Evolutionary conservation across 1,140 invertebrate species (phyloP).

Genomic region (Drosophila trapezifrons): DNA sequence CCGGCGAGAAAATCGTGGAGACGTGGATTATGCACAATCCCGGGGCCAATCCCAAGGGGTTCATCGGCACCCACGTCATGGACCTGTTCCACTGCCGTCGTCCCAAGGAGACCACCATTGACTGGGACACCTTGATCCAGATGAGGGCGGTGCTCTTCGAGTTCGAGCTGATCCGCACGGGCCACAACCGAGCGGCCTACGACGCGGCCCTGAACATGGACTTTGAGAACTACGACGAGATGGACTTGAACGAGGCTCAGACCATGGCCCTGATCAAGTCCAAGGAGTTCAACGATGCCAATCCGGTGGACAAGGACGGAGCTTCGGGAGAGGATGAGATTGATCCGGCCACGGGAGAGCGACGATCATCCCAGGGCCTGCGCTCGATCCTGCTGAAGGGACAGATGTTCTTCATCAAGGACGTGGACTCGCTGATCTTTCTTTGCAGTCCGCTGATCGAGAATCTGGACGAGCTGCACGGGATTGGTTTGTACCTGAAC

Average conservation of each 20-base stretch:
- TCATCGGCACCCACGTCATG: constrained; percentile 87
- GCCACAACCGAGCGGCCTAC: constrained; percentile 70
- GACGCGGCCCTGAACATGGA: constrained; percentile 73
- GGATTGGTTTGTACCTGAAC: constrained; percentile 91
- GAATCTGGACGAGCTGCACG: constrained; percentile 91
- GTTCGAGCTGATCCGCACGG: constrained; percentile 87
- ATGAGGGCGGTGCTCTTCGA: constrained; percentile 91
- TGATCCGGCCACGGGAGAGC: constrained; percentile 79
- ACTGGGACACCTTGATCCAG: constrained; percentile 88
- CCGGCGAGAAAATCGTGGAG: constrained; percentile 89
- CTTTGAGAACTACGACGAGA: constrained; percentile 75
- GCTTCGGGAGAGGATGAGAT: constrained; percentile 46
- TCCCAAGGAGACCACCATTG: constrained; percentile 90
- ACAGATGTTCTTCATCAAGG: constrained; percentile 93
- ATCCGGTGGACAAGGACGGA: constrained; percentile 40
- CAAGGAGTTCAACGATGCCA: constrained; percentile 53
- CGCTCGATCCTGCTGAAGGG: constrained; percentile 91
- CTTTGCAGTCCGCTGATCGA: constrained; percentile 94
- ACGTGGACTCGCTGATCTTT: constrained; percentile 92
- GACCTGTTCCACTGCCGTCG: constrained; percentile 89
- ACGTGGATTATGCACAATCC: constrained; percentile 88
- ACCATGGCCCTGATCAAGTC: constrained; percentile 54
- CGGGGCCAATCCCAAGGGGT: constrained; percentile 76
- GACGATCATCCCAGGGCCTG: constrained; percentile 89
- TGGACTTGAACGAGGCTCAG: constrained; percentile 73